Percentiles rank a stretch among this genome's conserved stretches.
Evolutionary conservation across 1,140 invertebrate genomes (phyloP).

Genomic region (Metopolophium dirhodum): DNA sequence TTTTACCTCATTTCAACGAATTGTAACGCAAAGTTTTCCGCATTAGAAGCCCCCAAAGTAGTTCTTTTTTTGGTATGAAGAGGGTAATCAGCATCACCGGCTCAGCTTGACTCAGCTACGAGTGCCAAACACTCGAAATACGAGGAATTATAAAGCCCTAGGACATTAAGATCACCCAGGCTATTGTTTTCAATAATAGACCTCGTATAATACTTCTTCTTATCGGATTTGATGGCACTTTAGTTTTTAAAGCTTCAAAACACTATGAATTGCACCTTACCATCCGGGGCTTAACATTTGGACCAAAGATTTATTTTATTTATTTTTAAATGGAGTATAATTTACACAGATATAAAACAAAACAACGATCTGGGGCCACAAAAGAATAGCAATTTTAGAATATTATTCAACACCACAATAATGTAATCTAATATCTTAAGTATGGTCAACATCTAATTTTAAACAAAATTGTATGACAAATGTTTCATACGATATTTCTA

Average conservation of each 20-base stretch:
- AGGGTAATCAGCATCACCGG: neutral
- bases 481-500: too few relatives aligned
- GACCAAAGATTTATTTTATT: neutral
- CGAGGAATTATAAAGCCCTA: neutral
- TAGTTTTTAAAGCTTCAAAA: neutral
- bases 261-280: neutral
- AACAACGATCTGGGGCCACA: neutral
- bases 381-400: neutral
- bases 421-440: neutral
- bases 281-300: neutral
- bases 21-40: neutral
- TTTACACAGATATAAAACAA: neutral
- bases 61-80: neutral
- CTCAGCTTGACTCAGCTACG: neutral
- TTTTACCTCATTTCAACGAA: neutral
- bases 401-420: neutral
- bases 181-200: neutral
- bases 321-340: neutral
- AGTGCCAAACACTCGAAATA: neutral
- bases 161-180: neutral
- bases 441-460: neutral
- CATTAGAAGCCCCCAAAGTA: too few relatives aligned
- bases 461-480: neutral
- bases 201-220: neutral
- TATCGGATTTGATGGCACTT: neutral